These are phyloP conservation scores for Lymantria dispar DNA, from an alignment of 2,888 invertebrate species.

Conservation along the genomic window DNA sequence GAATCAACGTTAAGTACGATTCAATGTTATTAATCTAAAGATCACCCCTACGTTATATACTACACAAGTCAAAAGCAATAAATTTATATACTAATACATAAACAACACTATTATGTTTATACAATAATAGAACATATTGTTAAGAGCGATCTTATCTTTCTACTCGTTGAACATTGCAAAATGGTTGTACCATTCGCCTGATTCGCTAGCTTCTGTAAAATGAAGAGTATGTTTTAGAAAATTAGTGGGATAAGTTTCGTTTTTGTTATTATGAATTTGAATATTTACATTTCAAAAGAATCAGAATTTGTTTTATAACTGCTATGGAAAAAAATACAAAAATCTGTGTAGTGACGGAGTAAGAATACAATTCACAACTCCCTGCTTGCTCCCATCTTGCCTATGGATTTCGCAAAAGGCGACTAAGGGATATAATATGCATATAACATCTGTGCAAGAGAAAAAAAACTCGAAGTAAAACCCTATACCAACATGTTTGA, in stretches of 20 bases:
- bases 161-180: constrained; percentile 59
- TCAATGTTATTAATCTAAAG: constrained; percentile 12
- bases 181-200: constrained; percentile 52
- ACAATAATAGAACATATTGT: constrained; percentile 64
- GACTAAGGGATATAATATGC: too few relatives aligned
- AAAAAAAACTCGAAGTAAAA: too few relatives aligned
- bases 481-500: too few relatives aligned
- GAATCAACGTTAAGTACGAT: neutral
- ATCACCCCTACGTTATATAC: constrained; percentile 38
- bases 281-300: too few relatives aligned
- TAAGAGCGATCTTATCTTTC: constrained; percentile 71
- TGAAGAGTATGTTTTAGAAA: constrained; percentile 22
- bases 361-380: too few relatives aligned
- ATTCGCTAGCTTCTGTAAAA: constrained; percentile 43
- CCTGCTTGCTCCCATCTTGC: too few relatives aligned
- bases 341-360: too few relatives aligned
- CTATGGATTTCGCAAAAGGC: too few relatives aligned
- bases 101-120: constrained; percentile 39
- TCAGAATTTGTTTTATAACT: too few relatives aligned
- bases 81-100: constrained; percentile 52
- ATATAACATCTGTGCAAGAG: too few relatives aligned
- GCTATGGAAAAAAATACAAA: too few relatives aligned
- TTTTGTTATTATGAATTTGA: too few relatives aligned
- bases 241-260: constrained; percentile 7
- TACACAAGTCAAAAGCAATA: constrained; percentile 45